phyloP scores from a whole-genome alignment of 2,797 vertebrate species.

The Acrossocheilus wenchowensis region DNA sequence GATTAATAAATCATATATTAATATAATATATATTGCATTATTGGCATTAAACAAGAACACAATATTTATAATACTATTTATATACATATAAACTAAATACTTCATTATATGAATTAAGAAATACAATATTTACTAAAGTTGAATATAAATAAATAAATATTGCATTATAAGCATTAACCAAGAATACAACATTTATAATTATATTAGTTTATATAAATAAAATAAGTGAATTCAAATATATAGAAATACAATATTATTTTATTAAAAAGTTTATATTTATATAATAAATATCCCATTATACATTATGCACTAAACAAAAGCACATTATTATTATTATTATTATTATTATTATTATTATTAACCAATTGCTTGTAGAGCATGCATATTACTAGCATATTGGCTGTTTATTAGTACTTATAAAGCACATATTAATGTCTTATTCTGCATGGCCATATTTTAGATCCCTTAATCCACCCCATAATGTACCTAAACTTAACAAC shows the following conservation, averaged over 20 bases:
- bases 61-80: neutral
- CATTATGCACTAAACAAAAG: too few relatives aligned
- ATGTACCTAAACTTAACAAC: neutral
- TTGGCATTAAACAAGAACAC: neutral
- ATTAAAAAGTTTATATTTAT: neutral
- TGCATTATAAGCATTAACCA: neutral
- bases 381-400: too few relatives aligned
- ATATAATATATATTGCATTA: neutral
- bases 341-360: too few relatives aligned
- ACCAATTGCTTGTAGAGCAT: too few relatives aligned
- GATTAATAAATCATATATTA: neutral
- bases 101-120: neutral
- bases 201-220: neutral
- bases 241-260: neutral
- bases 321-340: too few relatives aligned
- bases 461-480: neutral
- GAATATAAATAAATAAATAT: neutral
- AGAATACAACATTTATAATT: neutral
- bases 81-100: neutral
- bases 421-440: neutral
- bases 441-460: neutral
- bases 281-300: neutral
- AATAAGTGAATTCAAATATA: neutral
- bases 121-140: neutral
- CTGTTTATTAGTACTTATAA: neutral